Evolutionary conservation across 2,888 invertebrate species (phyloP).

Genomic region (Herminia tarsipennalis): DNA sequence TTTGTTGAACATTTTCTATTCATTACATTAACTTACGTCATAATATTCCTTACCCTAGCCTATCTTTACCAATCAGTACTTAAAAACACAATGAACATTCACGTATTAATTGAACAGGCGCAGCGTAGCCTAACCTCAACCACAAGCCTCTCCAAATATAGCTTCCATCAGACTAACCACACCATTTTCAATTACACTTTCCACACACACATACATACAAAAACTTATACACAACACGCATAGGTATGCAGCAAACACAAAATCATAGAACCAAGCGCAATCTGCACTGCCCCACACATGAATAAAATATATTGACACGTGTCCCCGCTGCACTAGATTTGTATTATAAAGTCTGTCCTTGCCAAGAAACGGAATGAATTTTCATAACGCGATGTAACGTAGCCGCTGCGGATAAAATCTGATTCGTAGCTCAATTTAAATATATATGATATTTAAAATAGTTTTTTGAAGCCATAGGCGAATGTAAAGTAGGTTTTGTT

Average conservation of each 20-base stretch:
- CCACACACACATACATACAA: constrained; percentile 9
- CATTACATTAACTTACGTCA: no score
- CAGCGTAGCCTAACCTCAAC: no score
- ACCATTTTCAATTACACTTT: constrained; percentile 14
- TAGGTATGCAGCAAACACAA: constrained; percentile 18
- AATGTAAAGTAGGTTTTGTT: constrained; percentile 3
- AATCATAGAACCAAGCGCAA: constrained; percentile 49
- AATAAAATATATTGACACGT: constrained; percentile 71
- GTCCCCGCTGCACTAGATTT: constrained; percentile 48
- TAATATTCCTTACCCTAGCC: no score
- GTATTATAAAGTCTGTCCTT: constrained; percentile 38
- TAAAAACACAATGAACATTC: no score
- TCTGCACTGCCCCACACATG: constrained; percentile 58
- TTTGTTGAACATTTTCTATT: no score
- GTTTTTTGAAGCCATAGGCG: neutral
- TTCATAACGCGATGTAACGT: constrained; percentile 31
- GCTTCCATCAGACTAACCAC: neutral
- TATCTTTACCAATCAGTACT: no score
- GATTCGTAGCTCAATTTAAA: constrained; percentile 11
- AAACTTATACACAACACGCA: neutral
- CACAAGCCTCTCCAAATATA: neutral
- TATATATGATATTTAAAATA: constrained; percentile 15
- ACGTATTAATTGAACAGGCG: no score
- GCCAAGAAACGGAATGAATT: constrained; percentile 42
- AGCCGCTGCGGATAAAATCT: constrained; percentile 17